phyloP scores from a whole-genome alignment of 2,113 vertebrate species.

The Perccottus glenii region DNA sequence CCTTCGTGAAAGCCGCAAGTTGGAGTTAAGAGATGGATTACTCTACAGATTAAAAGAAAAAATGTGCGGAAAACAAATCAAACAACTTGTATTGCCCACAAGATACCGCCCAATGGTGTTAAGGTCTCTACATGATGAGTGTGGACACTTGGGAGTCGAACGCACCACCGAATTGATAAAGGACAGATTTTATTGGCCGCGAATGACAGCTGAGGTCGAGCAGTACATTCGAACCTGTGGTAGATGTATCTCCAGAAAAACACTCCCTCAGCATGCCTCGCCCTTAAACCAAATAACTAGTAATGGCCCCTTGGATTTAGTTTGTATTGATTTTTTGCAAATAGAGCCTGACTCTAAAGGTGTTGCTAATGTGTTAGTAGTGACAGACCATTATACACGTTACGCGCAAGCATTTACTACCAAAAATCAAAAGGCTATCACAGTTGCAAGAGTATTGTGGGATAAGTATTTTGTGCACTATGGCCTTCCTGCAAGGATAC shows the following conservation, averaged over 20 bases:
- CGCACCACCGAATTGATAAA: neutral
- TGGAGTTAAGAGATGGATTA: too few relatives aligned
- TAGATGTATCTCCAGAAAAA: neutral
- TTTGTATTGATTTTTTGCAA: too few relatives aligned
- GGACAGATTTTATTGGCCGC: too few relatives aligned
- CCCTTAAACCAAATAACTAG: too few relatives aligned
- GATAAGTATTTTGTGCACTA: slow-evolving; percentile 14
- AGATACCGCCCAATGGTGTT: neutral
- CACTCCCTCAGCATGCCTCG: neutral
- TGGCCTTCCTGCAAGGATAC: neutral
- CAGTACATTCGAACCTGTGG: slow-evolving; percentile 6
- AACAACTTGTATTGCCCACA: neutral
- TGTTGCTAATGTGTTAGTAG: too few relatives aligned
- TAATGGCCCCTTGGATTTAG: too few relatives aligned
- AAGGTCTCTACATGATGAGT: slow-evolving; percentile 4
- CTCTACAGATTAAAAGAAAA: too few relatives aligned
- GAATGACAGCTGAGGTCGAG: neutral
- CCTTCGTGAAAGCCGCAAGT: too few relatives aligned
- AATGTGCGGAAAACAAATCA: neutral
- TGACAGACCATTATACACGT: neutral
- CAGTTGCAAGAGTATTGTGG: neutral
- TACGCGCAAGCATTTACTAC: neutral
- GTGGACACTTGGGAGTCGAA: neutral
- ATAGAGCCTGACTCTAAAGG: too few relatives aligned
- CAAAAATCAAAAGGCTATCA: slow-evolving; percentile 2